These are phyloP conservation scores for Philopedon plagiatum DNA, from an alignment of 2,888 invertebrate genomes.

Conservation along the genomic window DNA sequence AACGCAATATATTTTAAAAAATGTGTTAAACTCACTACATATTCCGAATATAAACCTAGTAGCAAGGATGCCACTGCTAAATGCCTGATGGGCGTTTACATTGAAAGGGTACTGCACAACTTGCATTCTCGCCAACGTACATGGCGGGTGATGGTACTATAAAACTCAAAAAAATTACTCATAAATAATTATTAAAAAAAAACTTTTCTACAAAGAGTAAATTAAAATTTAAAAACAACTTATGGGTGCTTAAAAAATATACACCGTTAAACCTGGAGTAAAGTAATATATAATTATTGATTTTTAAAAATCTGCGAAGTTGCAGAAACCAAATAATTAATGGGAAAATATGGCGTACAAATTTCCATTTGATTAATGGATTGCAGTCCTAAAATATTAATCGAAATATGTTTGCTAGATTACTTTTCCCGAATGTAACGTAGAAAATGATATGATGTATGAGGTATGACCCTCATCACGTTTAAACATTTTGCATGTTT, in stretches of 20 bases:
- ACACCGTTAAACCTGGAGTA: neutral
- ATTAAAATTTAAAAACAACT: neutral
- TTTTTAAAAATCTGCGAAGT: constrained; percentile 55
- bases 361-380: constrained; percentile 59
- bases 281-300: constrained; percentile 2
- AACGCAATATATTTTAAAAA: no score
- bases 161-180: no score
- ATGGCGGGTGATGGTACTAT: no score
- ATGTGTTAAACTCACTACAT: no score
- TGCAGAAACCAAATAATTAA: constrained; percentile 55
- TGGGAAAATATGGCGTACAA: constrained; percentile 55
- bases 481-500: constrained; percentile 30
- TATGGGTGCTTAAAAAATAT: neutral
- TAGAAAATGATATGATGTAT: constrained; percentile 39
- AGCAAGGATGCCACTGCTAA: no score
- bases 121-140: no score
- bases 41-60: no score
- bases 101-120: no score
- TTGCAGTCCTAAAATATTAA: constrained; percentile 57
- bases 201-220: neutral
- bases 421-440: constrained; percentile 52
- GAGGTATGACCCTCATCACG: constrained; percentile 40
- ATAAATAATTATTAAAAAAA: no score
- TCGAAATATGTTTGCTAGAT: constrained; percentile 59
- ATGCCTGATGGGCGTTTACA: no score